Conservation (phyloP, 2,113 vertebrate species). For the Megalops atlanticus region DNA sequence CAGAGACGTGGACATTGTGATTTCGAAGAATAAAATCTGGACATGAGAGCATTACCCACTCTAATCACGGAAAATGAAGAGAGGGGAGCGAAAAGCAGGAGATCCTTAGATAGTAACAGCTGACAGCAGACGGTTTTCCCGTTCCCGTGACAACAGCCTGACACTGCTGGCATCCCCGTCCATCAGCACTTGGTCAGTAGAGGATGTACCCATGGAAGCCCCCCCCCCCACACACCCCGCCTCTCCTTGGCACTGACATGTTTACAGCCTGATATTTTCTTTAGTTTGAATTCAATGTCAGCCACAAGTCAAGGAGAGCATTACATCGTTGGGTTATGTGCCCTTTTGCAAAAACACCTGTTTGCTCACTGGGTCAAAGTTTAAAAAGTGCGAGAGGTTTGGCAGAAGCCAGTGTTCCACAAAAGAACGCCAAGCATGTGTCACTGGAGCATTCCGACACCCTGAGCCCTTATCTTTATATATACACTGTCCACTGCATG, state of each 20-base stretch:
- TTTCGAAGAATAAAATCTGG: background rate
- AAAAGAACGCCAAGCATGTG: background rate
- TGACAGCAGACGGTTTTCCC: background rate
- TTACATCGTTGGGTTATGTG: slow-evolving; percentile 26
- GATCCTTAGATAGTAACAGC: background rate
- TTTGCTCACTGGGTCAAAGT: background rate
- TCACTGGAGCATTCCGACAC: background rate
- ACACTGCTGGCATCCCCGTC: background rate
- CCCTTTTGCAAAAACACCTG: slow-evolving; percentile 30
- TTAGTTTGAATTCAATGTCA: slow-evolving; percentile 27
- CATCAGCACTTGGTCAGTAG: too few species aligned
- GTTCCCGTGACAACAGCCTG: slow-evolving; percentile 10
- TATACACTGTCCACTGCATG: background rate
- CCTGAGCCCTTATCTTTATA: background rate
- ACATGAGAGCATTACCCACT: background rate
- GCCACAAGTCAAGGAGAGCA: slow-evolving; percentile 26
- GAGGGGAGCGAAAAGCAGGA: background rate
- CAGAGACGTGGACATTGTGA: background rate
- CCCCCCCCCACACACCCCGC: too few species aligned
- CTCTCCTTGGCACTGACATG: too few species aligned
- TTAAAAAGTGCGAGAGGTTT: background rate
- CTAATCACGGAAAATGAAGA: background rate
- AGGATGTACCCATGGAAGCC: too few species aligned
- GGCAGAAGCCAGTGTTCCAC: slow-evolving; percentile 16
- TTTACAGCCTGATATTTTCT: too few species aligned